A percentile compares a stretch with the other conserved stretches of the same genome.
Conservation (phyloP, 1,140 invertebrate species). For the Pentalonia nigronervosa region DNA sequence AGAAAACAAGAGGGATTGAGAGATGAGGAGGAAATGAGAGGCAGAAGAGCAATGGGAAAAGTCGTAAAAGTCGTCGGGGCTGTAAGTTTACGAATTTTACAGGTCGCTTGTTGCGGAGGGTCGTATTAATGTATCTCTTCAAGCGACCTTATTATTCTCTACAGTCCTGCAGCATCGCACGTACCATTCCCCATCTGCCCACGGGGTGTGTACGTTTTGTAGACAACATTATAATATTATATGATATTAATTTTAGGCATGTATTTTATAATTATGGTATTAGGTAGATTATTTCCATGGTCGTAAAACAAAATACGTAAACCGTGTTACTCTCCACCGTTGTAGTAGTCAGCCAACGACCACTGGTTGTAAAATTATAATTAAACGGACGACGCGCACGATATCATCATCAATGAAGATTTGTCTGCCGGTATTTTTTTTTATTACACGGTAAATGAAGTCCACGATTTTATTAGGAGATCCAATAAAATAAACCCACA, state of each 20-base stretch:
- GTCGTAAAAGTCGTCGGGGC: constrained; percentile 27
- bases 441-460: constrained; percentile 25
- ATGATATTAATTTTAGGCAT: background rate
- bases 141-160: background rate
- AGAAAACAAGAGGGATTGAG: background rate
- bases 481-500: constrained; percentile 4
- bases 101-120: constrained; percentile 7
- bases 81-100: constrained; percentile 25
- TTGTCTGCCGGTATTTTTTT: constrained; percentile 15
- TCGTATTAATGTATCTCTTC: background rate
- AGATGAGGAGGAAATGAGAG: background rate
- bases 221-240: background rate
- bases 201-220: background rate
- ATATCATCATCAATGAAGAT: background rate
- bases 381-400: constrained; percentile 5
- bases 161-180: background rate
- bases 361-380: constrained; percentile 46
- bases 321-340: background rate
- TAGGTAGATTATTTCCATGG: background rate
- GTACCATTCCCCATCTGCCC: background rate
- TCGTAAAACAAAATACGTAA: constrained; percentile 23
- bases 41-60: background rate
- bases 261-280: background rate
- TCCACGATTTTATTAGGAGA: constrained; percentile 42
- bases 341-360: background rate